Percentiles rank a stretch among this genome's conserved stretches.
Conservation (phyloP, 2,888 invertebrate genomes). For the Clistopyga incitator region DNA sequence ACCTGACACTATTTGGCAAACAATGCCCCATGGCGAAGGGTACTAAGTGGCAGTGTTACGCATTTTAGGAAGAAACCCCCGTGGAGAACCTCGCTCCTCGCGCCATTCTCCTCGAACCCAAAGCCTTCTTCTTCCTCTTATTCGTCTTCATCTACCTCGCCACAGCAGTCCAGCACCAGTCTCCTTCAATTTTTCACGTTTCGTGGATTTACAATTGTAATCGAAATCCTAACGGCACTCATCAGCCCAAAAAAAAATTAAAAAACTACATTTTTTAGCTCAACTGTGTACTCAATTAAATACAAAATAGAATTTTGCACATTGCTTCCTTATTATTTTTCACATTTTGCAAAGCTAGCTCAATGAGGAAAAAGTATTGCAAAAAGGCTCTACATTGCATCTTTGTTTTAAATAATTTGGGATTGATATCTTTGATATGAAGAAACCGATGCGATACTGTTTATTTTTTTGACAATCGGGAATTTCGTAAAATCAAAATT, state of each 20-base stretch:
- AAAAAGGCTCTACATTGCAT: no score
- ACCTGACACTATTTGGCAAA: constrained; percentile 79
- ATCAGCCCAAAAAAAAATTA: neutral
- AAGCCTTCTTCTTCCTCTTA: constrained; percentile 15
- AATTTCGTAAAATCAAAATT: no score
- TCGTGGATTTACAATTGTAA: constrained; percentile 6
- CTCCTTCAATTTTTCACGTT: constrained; percentile 33
- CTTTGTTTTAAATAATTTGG: no score
- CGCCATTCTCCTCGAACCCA: constrained; percentile 53
- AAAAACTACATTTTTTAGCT: neutral
- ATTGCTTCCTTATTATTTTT: no score
- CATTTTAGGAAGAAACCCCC: constrained; percentile 77
- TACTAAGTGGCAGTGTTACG: constrained; percentile 79
- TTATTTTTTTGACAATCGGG: no score
- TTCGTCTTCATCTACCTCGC: constrained; percentile 11
- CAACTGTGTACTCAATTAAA: neutral
- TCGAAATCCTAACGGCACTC: neutral
- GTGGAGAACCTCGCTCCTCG: constrained; percentile 70
- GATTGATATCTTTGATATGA: no score
- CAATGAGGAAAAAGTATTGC: no score
- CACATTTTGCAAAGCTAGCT: no score
- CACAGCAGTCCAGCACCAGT: neutral
- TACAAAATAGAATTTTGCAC: no score
- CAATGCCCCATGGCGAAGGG: constrained; percentile 74
- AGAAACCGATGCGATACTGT: no score